phyloP scores from a whole-genome alignment of 2,113 vertebrate species.

The Zeus faber region DNA sequence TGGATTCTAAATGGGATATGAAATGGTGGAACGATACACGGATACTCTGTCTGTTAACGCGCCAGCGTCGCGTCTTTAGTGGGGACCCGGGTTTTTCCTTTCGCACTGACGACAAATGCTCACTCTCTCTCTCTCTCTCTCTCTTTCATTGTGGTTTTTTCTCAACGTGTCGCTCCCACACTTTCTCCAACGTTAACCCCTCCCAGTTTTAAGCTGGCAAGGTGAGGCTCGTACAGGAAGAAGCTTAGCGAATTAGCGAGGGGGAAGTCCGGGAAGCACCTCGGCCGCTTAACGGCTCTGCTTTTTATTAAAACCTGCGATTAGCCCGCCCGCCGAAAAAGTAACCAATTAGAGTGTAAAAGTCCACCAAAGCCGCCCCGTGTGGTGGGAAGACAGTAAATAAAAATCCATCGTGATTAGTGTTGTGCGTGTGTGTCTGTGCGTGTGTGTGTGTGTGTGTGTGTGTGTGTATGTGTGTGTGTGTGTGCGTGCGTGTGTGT shows the following conservation, averaged over 20 bases:
- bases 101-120: too few relatives aligned
- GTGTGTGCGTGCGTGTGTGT: background rate
- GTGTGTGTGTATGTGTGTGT: background rate
- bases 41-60: too few relatives aligned
- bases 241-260: constrained; percentile 68
- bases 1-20: too few relatives aligned
- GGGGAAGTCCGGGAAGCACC: constrained; percentile 48
- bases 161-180: constrained; percentile 43
- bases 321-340: constrained; percentile 44
- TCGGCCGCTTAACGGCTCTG: constrained; percentile 46
- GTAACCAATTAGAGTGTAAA: constrained; percentile 39
- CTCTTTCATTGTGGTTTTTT: too few relatives aligned
- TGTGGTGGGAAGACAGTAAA: background rate
- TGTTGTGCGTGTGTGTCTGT: background rate
- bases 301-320: constrained; percentile 51
- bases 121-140: too few relatives aligned
- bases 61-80: too few relatives aligned
- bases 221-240: constrained; percentile 48
- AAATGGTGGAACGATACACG: too few relatives aligned
- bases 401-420: background rate
- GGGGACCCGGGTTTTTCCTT: too few relatives aligned
- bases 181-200: constrained; percentile 55
- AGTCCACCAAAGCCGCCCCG: constrained; percentile 20
- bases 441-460: background rate
- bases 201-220: constrained; percentile 45